phyloP scores from a whole-genome alignment of 2,113 vertebrate genomes.

The Grallaria varia region DNA sequence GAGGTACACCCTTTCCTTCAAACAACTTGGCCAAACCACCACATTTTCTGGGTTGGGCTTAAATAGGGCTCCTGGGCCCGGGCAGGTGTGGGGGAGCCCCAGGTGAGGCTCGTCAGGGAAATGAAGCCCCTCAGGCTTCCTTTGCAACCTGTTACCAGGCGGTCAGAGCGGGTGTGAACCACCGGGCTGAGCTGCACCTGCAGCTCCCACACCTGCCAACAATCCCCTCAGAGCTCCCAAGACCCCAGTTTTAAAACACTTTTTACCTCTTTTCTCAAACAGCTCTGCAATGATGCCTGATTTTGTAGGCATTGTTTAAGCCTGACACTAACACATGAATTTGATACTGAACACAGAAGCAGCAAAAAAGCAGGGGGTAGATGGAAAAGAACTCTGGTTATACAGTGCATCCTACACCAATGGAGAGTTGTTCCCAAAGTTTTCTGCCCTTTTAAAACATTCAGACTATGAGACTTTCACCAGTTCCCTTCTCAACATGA shows the following conservation, averaged over 20 bases:
- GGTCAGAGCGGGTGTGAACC: neutral
- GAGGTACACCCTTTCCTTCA: neutral
- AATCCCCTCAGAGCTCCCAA: neutral
- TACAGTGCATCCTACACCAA: neutral
- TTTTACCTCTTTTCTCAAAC: neutral
- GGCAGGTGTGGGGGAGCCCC: neutral
- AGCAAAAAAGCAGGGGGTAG: neutral
- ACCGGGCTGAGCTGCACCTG: neutral
- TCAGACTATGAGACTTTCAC: neutral
- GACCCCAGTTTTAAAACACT: neutral
- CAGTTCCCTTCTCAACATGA: neutral
- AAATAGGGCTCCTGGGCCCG: neutral
- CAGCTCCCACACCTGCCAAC: neutral
- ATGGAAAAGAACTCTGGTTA: neutral
- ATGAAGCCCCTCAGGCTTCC: neutral
- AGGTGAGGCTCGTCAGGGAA: neutral
- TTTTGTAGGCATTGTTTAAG: neutral
- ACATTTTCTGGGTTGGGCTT: neutral
- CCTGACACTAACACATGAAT: neutral
- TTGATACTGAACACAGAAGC: neutral
- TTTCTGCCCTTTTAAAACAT: neutral
- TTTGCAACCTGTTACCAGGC: accelerated
- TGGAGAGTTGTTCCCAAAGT: neutral
- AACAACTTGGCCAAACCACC: neutral
- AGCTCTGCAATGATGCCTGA: neutral